These are phyloP conservation scores for Callocephalon fimbriatum DNA, from an alignment of 2,113 vertebrate species.

Conservation along the genomic window DNA sequence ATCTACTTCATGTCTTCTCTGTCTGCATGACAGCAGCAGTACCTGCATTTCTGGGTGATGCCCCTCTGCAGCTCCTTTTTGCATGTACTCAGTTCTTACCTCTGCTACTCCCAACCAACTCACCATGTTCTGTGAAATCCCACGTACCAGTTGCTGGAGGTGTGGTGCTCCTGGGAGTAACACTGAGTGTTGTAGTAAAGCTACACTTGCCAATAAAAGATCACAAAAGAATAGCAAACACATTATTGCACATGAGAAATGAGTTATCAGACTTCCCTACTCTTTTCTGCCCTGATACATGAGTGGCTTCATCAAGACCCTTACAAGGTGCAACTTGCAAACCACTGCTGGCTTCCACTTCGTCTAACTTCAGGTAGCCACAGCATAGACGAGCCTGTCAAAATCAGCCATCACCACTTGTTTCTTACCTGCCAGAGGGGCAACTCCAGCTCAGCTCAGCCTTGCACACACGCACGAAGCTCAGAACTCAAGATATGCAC, in stretches of 20 bases:
- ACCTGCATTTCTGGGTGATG: not conserved
- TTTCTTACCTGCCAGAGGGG: not conserved
- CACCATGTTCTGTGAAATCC: not conserved
- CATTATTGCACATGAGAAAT: fast-evolving
- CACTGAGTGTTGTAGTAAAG: not conserved
- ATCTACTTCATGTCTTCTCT: not conserved
- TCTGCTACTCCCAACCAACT: not conserved
- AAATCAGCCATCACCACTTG: not conserved
- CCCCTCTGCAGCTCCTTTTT: not conserved
- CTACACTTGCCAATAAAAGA: fast-evolving
- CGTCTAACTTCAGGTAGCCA: fast-evolving
- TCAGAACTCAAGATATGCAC: not conserved
- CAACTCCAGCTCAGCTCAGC: not conserved
- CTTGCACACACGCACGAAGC: fast-evolving
- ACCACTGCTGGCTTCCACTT: not conserved
- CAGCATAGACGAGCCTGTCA: not conserved
- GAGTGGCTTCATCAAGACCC: not conserved
- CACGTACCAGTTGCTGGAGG: not conserved
- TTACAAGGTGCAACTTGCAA: too few species aligned
- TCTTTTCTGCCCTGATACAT: not conserved
- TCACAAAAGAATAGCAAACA: not conserved
- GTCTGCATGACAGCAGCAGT: not conserved
- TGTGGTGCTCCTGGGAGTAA: not conserved
- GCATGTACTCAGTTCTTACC: not conserved
- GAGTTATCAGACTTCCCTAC: fast-evolving